Evolutionary conservation across 2,797 vertebrate species (phyloP).

Genomic region (Rhinogobio ventralis): DNA sequence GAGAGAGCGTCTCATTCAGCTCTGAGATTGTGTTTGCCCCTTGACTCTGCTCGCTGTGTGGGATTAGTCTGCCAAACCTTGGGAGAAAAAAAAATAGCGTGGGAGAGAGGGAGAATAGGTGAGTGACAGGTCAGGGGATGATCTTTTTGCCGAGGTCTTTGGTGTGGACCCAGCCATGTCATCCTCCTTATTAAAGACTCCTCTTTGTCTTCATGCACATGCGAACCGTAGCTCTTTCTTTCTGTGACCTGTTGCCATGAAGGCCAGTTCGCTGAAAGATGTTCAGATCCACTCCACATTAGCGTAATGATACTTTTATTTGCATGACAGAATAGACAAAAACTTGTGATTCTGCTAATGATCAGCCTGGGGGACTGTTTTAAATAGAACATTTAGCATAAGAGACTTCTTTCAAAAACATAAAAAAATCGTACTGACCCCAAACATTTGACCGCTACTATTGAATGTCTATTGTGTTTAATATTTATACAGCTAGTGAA

Average conservation of each 20-base stretch:
- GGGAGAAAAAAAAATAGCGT: neutral
- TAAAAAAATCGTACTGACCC: neutral
- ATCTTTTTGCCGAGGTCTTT: constrained; percentile 56
- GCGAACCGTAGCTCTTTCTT: constrained; percentile 14
- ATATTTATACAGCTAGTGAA: neutral
- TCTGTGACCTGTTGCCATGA: constrained; percentile 32
- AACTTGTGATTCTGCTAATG: constrained; percentile 8
- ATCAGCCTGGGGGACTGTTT: neutral
- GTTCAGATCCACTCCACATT: constrained; percentile 35
- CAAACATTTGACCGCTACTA: neutral
- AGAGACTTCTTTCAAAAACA: neutral
- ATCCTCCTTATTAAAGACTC: constrained; percentile 60
- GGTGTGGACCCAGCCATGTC: constrained; percentile 62
- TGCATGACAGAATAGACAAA: constrained; percentile 16
- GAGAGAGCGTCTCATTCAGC: constrained; percentile 36
- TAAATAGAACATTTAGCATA: neutral
- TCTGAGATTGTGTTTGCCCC: constrained; percentile 50
- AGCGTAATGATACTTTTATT: constrained; percentile 43
- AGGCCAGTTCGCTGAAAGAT: constrained; percentile 27
- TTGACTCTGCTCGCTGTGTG: constrained; percentile 43
- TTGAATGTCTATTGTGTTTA: neutral
- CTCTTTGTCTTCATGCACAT: constrained; percentile 36
- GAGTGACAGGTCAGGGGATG: constrained; percentile 60
- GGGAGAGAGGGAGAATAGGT: constrained; percentile 42
- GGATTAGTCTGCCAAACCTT: constrained; percentile 57